Evolutionary conservation across 2,888 invertebrate species (phyloP), one percentile per base, ranked within the genome.

Genomic region (Acleris emargana): DNA sequence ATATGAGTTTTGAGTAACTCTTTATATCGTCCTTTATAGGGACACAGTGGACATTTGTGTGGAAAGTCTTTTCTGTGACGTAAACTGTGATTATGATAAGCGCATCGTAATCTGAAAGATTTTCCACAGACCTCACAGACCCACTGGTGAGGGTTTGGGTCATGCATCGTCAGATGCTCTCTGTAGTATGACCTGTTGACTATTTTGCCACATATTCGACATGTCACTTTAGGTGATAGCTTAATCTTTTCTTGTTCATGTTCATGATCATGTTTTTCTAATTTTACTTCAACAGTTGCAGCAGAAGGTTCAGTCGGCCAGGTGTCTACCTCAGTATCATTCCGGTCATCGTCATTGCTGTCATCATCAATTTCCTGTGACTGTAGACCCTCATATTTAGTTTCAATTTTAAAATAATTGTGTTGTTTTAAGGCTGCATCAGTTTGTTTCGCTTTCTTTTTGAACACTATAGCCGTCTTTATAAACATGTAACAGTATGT

Each of bases 111-210:
- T 58, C 84, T 71, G 64, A 86, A 87, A 18, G 83, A 81, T 63
- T 86, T 87, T 2, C 87, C 87, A 68, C 87, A 87, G 0, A 87
- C 70, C 66, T 87, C 86, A 71, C 87, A 87, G 2, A 87, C 76
- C 76, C 83, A 86, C 52, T 83, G 83, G 47, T 82, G 79, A 25
- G 81, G 82, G 53, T 84, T 77, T 5, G 84, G 83, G 59, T 87
- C 84, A 70, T 86, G 85, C 79, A 85, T 79, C 0, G 84, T 84
- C 57, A 85, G 67, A 68, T 86, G 86, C 62, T 84, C 81, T 67
- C 83, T 86, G 45, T 79, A 81, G 69, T 85, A 85, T 9, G 84
- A 81, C 50, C 76, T 74, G 62, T 77, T 83, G 6, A 87, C 74
- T 11, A 84, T 71, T 76, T 87, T 86, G 25, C 71, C 74, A 69